Percentiles rank a stretch among this genome's conserved stretches.
Conservation (phyloP, 53 echinoderm and acorn worm species). For the Hippasteria phrygiana region DNA sequence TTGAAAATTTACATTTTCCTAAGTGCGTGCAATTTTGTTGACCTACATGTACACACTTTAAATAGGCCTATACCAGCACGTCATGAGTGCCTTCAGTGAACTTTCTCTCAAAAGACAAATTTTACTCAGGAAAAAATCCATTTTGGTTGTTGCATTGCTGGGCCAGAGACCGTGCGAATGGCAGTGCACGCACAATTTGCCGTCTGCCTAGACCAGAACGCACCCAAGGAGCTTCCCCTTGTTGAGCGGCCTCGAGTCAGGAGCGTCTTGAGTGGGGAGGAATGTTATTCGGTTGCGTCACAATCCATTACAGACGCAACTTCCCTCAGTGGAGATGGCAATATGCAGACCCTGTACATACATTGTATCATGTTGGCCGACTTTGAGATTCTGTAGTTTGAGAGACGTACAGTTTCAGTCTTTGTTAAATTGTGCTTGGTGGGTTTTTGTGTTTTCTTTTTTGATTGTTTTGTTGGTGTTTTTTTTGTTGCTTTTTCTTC, state of each 20-base stretch:
- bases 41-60: too few relatives aligned
- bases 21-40: too few relatives aligned
- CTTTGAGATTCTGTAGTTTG: too few relatives aligned
- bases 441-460: too few relatives aligned
- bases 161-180: slow-evolving; percentile 28
- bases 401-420: too few relatives aligned
- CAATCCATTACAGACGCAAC: slow-evolving; percentile 29
- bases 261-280: neutral
- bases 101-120: neutral
- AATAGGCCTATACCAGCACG: too few relatives aligned
- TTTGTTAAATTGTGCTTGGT: too few relatives aligned
- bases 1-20: too few relatives aligned
- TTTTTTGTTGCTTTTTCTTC: too few relatives aligned
- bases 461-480: too few relatives aligned
- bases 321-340: neutral
- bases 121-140: neutral
- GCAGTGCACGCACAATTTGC: slow-evolving; percentile 64
- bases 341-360: neutral
- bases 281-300: slow-evolving; percentile 37
- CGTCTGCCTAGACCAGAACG: slow-evolving; percentile 35
- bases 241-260: slow-evolving; percentile 14
- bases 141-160: slow-evolving; percentile 19
- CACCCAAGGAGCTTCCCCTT: slow-evolving; percentile 18
- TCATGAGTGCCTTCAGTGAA: slow-evolving; percentile 1
- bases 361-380: too few relatives aligned